Percentiles rank a stretch among this genome's conserved stretches.
Conservation (phyloP, 2,113 vertebrate species). For the Sitta europaea region DNA sequence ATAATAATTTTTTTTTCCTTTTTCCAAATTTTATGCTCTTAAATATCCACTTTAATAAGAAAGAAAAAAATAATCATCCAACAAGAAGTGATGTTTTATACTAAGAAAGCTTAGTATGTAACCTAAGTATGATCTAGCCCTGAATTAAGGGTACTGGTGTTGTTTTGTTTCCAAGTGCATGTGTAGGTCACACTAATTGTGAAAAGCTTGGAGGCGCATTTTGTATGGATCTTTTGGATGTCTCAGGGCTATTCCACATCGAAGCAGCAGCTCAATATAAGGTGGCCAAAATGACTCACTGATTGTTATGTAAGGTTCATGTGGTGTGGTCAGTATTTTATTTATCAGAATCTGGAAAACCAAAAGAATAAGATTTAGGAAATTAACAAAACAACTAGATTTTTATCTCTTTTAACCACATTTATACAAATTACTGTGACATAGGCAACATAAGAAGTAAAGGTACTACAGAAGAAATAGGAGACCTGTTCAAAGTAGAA, state of each 20-base stretch:
- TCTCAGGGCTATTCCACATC: slow-evolving; percentile 81
- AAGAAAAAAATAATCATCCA: neutral
- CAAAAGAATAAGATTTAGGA: neutral
- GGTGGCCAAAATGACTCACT: slow-evolving; percentile 86
- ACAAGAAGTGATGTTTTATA: neutral
- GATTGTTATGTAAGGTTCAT: slow-evolving; percentile 85
- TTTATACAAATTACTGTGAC: neutral
- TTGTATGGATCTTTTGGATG: slow-evolving; percentile 84
- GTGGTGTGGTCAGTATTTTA: slow-evolving; percentile 77
- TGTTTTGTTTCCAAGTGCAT: neutral
- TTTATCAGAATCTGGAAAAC: slow-evolving; percentile 83
- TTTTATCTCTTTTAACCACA: neutral
- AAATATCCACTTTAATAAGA: neutral
- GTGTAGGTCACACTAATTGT: slow-evolving; percentile 32
- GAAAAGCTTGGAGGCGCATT: slow-evolving; percentile 82
- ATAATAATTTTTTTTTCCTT: neutral
- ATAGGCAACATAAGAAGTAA: neutral
- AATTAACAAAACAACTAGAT: neutral
- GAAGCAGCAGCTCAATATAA: slow-evolving; percentile 88
- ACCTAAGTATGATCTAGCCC: neutral
- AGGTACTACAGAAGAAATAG: neutral
- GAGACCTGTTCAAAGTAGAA: neutral
- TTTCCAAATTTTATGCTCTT: neutral
- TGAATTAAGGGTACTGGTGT: neutral
- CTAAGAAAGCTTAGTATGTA: neutral